phyloP scores from a whole-genome alignment of 2,888 invertebrate species.

The Sarcophaga subvicina region DNA sequence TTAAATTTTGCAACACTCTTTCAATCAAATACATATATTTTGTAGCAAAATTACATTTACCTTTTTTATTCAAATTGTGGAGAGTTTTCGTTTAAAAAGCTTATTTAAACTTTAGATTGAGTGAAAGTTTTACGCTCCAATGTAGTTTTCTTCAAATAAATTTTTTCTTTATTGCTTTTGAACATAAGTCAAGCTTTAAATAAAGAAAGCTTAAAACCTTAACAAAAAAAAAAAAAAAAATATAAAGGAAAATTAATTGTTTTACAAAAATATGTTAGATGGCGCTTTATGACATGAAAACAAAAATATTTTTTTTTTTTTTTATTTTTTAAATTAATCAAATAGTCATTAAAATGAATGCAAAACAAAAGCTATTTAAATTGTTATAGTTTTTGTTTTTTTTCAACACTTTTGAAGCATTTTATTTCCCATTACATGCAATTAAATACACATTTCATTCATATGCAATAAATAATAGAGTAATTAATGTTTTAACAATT shows the following conservation, averaged over 20 bases:
- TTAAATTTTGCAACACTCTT: no score
- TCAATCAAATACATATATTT: no score
- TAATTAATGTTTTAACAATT: conserved; percentile 23
- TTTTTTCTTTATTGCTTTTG: no score
- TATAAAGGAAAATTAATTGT: no score
- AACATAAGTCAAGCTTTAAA: no score
- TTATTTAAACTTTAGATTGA: neutral
- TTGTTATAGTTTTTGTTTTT: neutral
- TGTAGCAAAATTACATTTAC: no score
- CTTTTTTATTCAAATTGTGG: no score
- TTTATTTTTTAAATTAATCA: conserved; percentile 7
- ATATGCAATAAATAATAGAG: conserved; percentile 14
- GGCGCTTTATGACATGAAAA: no score
- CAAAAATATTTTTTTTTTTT: no score
- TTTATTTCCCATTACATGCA: conserved; percentile 30
- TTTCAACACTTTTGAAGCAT: conserved; percentile 34
- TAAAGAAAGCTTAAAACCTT: no score
- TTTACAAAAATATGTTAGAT: no score
- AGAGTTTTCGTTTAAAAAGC: neutral
- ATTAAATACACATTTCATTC: conserved; percentile 42
- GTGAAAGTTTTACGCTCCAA: neutral
- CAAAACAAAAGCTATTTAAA: conserved; percentile 26
- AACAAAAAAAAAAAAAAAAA: no score
- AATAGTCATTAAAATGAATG: conserved; percentile 7
- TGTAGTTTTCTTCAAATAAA: neutral